Base-by-base conservation (phyloP, 2,797 vertebrate species). In the Sus cebifrons region DNA sequence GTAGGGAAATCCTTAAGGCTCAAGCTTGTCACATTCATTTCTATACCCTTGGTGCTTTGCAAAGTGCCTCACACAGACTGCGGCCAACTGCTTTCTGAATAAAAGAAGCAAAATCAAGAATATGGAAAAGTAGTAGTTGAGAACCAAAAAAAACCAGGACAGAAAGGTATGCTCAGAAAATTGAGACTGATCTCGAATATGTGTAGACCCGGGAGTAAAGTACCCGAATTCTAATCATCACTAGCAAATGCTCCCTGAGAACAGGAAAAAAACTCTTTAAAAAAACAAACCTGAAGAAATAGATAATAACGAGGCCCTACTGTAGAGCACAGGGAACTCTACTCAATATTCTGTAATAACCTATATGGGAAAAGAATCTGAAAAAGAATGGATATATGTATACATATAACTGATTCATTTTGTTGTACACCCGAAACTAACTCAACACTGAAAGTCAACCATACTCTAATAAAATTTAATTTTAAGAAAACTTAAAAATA, bases 41-140 rank as follows among this genome's bases (percentile, higher is more conserved):
- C 82, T 89, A 13, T 15, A 36, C 32, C 52, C 65, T 83, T 58
- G 18, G 44, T 40, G 29, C 21, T 25, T 68, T 29, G 16, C 27
- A 62, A 74, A 75, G 40, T 36, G 25, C 29, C 68, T 52, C 5
- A 17, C n/a, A 58, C 36, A 29, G 17, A 62, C 0, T 67, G 62
- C 60, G 75, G 60, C 29, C 60, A 29, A 65, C 0, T 32, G n/a
- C 75, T 58, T 85, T 67, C 86, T 60, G 68, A 73, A 62, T 40
- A 77, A 89, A 71, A 96, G 44, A 16, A 64, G 27, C 32, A 85
- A 89, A 94, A 92, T 64, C 58, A 86, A 89, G 36, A 94, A 84
- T 49, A 60, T 0, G 11, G 27, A 56, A 71, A 86, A 89, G 49
- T 6, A 40, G 52, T 6, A 73, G 20, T 2, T 82, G 25, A 44